Conservation (phyloP, 2,113 vertebrate genomes). For the Epinephelus lanceolatus region DNA sequence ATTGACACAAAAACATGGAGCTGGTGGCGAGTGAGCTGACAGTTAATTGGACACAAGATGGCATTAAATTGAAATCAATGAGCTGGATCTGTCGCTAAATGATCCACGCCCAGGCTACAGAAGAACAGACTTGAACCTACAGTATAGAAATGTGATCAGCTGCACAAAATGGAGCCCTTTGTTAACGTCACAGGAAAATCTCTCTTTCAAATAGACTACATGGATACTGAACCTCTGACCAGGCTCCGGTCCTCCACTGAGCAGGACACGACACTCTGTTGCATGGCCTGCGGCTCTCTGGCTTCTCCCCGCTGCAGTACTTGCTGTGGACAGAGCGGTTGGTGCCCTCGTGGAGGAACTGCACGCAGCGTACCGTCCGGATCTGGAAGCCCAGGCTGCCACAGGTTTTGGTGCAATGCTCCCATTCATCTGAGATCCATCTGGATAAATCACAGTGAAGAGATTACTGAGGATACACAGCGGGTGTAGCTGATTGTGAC, state of each 20-base stretch:
- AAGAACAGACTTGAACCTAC: background rate
- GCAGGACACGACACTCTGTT: slow-evolving; percentile 89
- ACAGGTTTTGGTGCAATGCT: slow-evolving; percentile 95
- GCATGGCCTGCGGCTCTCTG: slow-evolving; percentile 90
- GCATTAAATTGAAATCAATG: background rate
- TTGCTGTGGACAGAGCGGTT: slow-evolving; percentile 94
- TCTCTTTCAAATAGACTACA: background rate
- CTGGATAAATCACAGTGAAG: slow-evolving; percentile 72
- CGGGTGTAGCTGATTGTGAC: background rate
- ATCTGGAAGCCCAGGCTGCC: slow-evolving; percentile 93
- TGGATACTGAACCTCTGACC: slow-evolving; percentile 87
- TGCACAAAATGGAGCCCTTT: background rate
- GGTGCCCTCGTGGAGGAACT: slow-evolving; percentile 86
- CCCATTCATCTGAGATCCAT: slow-evolving; percentile 95
- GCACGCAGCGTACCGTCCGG: slow-evolving; percentile 92
- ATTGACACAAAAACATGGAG: background rate
- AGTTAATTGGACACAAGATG: background rate
- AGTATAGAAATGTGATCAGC: background rate
- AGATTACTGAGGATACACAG: background rate
- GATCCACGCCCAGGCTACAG: background rate
- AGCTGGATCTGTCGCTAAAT: background rate
- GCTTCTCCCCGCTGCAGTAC: slow-evolving; percentile 90
- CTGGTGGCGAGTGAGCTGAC: background rate
- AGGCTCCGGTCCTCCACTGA: slow-evolving; percentile 92
- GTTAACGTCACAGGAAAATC: background rate